Evolutionary conservation across 1,140 invertebrate genomes (phyloP).

Genomic region (Gryllus bimaculatus): DNA sequence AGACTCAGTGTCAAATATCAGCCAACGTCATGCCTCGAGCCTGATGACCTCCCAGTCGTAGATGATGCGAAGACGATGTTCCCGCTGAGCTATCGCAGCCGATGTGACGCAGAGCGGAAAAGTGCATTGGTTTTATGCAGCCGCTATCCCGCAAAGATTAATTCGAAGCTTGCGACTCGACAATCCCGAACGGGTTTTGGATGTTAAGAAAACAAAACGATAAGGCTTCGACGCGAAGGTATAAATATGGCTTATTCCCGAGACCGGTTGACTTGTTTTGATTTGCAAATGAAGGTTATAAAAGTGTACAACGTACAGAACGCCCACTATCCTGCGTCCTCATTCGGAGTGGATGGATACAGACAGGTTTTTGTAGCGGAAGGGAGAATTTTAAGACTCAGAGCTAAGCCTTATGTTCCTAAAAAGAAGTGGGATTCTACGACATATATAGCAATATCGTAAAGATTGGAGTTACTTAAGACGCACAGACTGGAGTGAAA

Average conservation of each 20-base stretch:
- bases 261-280: background rate
- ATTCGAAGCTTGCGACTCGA: background rate
- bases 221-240: background rate
- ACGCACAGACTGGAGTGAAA: no score
- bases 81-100: no score
- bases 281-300: background rate
- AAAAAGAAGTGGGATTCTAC: background rate
- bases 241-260: background rate
- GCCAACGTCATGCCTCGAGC: no score
- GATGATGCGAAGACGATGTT: no score
- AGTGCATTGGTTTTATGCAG: no score
- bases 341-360: background rate
- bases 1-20: no score
- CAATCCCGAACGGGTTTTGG: background rate
- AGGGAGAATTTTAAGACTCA: background rate
- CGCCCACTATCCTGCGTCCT: background rate
- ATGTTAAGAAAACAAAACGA: background rate
- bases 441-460: no score
- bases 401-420: background rate
- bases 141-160: no score
- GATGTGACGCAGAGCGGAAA: no score
- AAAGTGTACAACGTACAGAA: background rate
- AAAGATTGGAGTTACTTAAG: no score
- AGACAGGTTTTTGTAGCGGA: background rate
- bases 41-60: no score